These are phyloP conservation scores for Pagetopsis macropterus DNA, from an alignment of 2,797 vertebrate species.

Conservation along the genomic window DNA sequence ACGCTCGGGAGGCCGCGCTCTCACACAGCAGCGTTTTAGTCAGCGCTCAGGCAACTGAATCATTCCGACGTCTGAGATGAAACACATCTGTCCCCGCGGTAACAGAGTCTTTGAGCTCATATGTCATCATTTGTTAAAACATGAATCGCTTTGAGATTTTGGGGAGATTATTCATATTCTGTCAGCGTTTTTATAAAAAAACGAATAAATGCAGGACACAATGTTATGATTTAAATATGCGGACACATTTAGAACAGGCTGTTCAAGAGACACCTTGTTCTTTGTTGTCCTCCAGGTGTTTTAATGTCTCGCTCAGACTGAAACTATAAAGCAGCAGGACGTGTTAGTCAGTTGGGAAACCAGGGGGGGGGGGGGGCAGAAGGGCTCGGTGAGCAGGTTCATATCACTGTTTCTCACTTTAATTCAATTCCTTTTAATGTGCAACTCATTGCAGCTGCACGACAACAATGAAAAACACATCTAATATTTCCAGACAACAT, in stretches of 20 bases:
- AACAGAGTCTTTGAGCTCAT: constrained; percentile 48
- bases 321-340: constrained; percentile 45
- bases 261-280: constrained; percentile 60
- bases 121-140: constrained; percentile 54
- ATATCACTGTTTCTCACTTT: constrained; percentile 37
- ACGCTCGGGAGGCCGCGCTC: constrained; percentile 15
- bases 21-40: constrained; percentile 42
- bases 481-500: neutral
- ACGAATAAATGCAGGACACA: constrained; percentile 26
- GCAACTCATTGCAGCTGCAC: neutral
- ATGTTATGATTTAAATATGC: constrained; percentile 56
- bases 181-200: constrained; percentile 30
- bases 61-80: constrained; percentile 64
- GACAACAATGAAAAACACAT: neutral
- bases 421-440: constrained; percentile 35
- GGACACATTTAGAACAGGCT: constrained; percentile 64
- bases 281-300: constrained; percentile 60
- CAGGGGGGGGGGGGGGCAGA: constrained; percentile 16
- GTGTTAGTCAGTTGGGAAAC: constrained; percentile 56
- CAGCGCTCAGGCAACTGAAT: constrained; percentile 49
- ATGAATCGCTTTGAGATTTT: constrained; percentile 55
- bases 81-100: constrained; percentile 53
- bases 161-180: constrained; percentile 48
- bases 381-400: constrained; percentile 14
- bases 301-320: constrained; percentile 35